Base-by-base conservation (phyloP, 2,888 invertebrate genomes). In the Monopis laevigella region DNA sequence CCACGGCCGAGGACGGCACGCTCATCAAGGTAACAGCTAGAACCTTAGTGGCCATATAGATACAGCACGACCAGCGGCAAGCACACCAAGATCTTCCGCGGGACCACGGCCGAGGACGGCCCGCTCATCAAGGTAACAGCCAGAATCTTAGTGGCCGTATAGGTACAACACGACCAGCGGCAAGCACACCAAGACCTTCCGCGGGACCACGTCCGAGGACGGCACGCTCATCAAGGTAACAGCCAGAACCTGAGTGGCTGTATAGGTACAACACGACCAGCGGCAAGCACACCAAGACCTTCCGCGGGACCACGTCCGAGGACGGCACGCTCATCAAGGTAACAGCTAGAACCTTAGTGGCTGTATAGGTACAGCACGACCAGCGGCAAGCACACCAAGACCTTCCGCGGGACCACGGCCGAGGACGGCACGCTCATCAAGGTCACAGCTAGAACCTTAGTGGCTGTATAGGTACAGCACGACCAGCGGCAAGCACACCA, bases 361-460 rank as follows among this genome's bases (percentile, higher is more conserved):
- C n/a, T 98, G 30, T 83, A 98, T 32, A 93, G 98, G 16, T 98
- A 97, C 75, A 94, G 92, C 67, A 91, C 95, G 0, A 86, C 89
- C 39, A 91, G 90, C 54, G 94, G 95, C 0, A 90, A 97, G 61
- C 95, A 96, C 55, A 93, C 93, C 41, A 93, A 94, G 69, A 92
- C 93, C 3, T 96, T 97, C 60, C 88, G 93, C 54, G 98, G 96
- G 0, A 93, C 96, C 4, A 87, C 92, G 1, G 91, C 94, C 1
- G 96, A 96, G 52, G 97, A 97, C 58, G 98, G 98, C 5, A 93
- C 94, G 2, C 82, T 98, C 11, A 93, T 97, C 41, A 95, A 96
- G 82, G 89, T 94, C n/a, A n/a, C n/a, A n/a, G n/a, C n/a, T n/a
- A n/a, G n/a, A n/a, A n/a, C n/a, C n/a, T n/a, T n/a, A n/a, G n/a